These are phyloP conservation scores for Acrocephalus arundinaceus DNA, from an alignment of 2,113 vertebrate species.

Conservation along the genomic window DNA sequence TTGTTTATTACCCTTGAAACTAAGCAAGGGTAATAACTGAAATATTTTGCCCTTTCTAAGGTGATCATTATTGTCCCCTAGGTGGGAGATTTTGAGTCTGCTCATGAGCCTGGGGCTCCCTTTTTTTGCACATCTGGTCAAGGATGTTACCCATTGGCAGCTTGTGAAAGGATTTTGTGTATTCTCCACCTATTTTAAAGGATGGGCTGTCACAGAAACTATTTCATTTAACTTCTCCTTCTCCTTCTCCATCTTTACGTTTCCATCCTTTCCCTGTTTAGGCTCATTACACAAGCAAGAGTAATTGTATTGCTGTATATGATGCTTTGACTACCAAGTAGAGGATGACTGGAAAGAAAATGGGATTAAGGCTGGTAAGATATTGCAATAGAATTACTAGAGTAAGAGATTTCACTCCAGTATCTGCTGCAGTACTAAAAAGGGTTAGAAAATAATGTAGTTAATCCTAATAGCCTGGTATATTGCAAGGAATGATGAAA, in stretches of 20 bases:
- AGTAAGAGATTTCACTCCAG: not conserved
- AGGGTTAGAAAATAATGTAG: not conserved
- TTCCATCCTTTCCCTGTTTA: not conserved
- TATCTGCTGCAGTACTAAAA: not conserved
- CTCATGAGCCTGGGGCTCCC: not conserved
- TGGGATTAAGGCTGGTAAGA: not conserved
- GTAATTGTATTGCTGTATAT: not conserved
- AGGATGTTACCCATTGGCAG: not conserved
- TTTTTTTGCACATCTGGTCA: not conserved
- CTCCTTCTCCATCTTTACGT: not conserved
- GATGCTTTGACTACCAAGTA: not conserved
- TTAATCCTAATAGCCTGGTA: not conserved
- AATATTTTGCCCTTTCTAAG: not conserved
- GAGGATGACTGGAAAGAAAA: not conserved
- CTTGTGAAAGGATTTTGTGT: not conserved
- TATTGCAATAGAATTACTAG: not conserved
- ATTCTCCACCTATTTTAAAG: not conserved
- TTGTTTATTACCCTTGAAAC: slow-evolving; percentile 25
- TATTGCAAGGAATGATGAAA: not conserved
- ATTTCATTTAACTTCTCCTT: not conserved
- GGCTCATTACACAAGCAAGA: not conserved
- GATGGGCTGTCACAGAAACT: not conserved
- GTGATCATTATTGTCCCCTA: not conserved
- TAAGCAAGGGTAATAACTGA: not conserved
- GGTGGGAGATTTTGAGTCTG: not conserved